Percentiles rank a stretch among this genome's conserved stretches.
phyloP scores from a whole-genome alignment of 2,113 vertebrate genomes.

The Fulica atra region DNA sequence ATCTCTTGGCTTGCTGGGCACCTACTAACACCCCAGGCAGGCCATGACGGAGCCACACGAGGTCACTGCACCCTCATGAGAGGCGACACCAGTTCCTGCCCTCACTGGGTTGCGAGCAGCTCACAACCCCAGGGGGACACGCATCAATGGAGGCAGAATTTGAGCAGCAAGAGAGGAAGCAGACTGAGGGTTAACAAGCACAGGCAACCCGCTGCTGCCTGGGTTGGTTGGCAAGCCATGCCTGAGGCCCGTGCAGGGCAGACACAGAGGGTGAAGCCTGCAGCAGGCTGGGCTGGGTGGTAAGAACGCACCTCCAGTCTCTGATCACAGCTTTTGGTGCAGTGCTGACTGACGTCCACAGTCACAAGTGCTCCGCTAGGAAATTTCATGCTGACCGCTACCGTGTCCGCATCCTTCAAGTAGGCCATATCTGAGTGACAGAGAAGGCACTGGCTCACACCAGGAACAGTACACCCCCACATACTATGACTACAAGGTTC shows the following conservation, averaged over 20 bases:
- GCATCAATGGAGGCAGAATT: neutral
- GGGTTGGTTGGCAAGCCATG: rapidly evolving
- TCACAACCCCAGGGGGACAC: neutral
- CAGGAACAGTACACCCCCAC: neutral
- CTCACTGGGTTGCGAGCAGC: neutral
- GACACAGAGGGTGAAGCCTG: neutral
- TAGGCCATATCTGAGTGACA: constrained; percentile 15
- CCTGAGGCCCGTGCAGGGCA: neutral
- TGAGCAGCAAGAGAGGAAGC: neutral
- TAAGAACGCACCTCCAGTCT: constrained; percentile 41
- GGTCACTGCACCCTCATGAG: neutral
- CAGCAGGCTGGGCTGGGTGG: neutral
- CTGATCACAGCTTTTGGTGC: constrained; percentile 58
- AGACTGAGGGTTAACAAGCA: rapidly evolving
- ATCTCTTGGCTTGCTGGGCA: neutral
- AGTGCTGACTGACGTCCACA: constrained; percentile 59
- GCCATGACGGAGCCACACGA: neutral
- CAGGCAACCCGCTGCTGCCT: neutral
- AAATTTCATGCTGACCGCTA: constrained; percentile 48
- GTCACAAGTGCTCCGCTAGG: constrained; percentile 37
- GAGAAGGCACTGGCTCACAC: neutral
- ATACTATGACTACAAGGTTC: neutral
- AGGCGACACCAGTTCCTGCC: neutral
- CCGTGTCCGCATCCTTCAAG: constrained; percentile 38
- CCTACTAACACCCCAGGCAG: neutral